Conservation (phyloP, 2,888 invertebrate genomes). For the Noctua fimbriata region DNA sequence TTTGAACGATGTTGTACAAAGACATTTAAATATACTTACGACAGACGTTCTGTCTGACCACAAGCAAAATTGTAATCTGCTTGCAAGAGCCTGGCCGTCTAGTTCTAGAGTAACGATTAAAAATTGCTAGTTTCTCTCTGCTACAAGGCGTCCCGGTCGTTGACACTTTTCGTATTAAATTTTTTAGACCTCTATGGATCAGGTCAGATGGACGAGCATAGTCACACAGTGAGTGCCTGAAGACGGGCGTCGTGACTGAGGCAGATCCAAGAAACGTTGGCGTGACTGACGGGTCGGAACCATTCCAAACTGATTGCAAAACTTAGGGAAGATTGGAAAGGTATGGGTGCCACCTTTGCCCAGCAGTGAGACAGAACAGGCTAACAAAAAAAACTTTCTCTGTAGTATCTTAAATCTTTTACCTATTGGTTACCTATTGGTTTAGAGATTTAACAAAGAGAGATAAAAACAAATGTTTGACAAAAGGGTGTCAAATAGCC, state of each 20-base stretch:
- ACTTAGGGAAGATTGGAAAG: not conserved
- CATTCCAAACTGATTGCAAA: not conserved
- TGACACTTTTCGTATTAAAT: not conserved
- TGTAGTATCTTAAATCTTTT: not conserved
- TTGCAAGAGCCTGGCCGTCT: not conserved
- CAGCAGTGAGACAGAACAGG: not conserved
- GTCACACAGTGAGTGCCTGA: not conserved
- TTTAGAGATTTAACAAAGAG: conserved; percentile 3
- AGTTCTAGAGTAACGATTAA: not conserved
- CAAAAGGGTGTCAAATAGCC: conserved; percentile 60
- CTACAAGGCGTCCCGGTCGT: not conserved
- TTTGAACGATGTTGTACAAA: no score
- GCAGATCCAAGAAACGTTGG: not conserved
- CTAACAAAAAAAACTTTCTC: not conserved
- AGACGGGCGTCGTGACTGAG: not conserved
- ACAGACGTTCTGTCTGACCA: no score
- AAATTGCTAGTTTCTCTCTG: not conserved
- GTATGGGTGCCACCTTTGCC: not conserved
- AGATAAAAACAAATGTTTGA: conserved; percentile 49
- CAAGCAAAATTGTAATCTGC: no score
- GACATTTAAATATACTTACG: no score
- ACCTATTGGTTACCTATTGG: no score
- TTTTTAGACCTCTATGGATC: not conserved
- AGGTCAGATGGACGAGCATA: not conserved
- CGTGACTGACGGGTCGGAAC: not conserved